Base-by-base conservation (phyloP, 2,113 vertebrate genomes). In the Poeciliopsis turrubarensis region DNA sequence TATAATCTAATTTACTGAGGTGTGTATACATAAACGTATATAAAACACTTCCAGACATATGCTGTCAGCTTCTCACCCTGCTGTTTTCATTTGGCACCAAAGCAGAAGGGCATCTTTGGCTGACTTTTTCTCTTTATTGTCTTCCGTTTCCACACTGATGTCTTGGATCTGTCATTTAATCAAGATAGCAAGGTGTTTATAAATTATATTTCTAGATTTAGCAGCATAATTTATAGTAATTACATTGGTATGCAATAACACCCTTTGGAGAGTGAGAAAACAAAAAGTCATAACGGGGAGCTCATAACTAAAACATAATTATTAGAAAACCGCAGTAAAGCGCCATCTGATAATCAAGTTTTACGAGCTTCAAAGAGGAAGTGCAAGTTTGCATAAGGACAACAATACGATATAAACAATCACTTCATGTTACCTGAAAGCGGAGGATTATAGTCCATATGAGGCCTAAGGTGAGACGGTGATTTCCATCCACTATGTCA, bases 1-100 rank as follows among this genome's bases (percentile, higher is more conserved):
- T 44, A 44, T 44, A 44, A 44, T 44, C 41, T 0, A 44, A 44
- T 44, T 44, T 44, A 44, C 15, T 44, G 15, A 47, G 5, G 17
- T 47, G 14, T 41, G 3, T 41, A 4, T 19, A 17, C 5, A 5
- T 66, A 44, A n/a, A n/a, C n/a, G 4, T 47, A 47, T 41, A 14
- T 39, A 39, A 8, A 41, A 39, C 13, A 41, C 64, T 8, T 25
- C 13, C 39, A 71, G 47, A 47, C 41, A 54, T 37, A 54, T 67
- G 41, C n/a, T 32, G 9, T 26, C 14, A 12, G 7, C 64, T 72
- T 70, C 96, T 94, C 69, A 98, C 96, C 96, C 97, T 0, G 97
- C 97, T 0, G 97, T 98, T 92, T 98, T 98, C 97, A 98, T 98
- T 93, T 98, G 97, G 89, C 97, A 98, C 97, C 97, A 98, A 47